These are phyloP conservation scores for Tachycineta bicolor DNA, from an alignment of 2,113 vertebrate species.

Conservation along the genomic window DNA sequence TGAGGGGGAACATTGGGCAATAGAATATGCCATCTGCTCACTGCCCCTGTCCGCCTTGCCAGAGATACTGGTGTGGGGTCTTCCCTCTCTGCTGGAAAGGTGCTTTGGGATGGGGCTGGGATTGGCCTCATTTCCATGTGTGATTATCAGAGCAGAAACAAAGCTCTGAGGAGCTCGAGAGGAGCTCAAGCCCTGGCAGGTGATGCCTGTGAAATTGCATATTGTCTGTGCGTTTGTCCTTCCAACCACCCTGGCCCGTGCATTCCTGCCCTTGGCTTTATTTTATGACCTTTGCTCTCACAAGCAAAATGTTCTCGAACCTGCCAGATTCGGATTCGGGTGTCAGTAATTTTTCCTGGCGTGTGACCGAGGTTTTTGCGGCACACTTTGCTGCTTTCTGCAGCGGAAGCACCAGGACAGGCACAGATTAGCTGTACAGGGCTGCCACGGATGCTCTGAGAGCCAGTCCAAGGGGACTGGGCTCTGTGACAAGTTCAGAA, in stretches of 20 bases:
- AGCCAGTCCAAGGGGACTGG: not conserved
- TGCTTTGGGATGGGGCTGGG: not conserved
- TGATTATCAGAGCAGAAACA: not conserved
- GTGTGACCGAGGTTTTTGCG: accelerated
- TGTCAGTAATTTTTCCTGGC: not conserved
- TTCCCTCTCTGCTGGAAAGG: not conserved
- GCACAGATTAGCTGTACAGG: not conserved
- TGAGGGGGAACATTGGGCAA: not conserved
- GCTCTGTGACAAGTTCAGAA: not conserved
- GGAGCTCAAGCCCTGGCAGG: not conserved
- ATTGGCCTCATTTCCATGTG: not conserved
- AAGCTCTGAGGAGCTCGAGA: not conserved
- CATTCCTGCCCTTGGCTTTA: not conserved
- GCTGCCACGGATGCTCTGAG: not conserved
- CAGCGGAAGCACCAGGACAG: not conserved
- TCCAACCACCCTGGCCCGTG: accelerated
- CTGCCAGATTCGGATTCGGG: not conserved
- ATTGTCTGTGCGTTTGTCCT: not conserved
- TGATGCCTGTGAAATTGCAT: not conserved
- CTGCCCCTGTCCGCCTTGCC: not conserved
- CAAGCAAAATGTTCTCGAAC: not conserved
- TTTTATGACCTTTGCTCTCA: not conserved
- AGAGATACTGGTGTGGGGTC: not conserved
- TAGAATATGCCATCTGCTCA: accelerated
- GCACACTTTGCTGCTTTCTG: not conserved